Evolutionary conservation across 2,888 invertebrate species (phyloP), one percentile per base, ranked within the genome.

Genomic region (Norana najaformis): DNA sequence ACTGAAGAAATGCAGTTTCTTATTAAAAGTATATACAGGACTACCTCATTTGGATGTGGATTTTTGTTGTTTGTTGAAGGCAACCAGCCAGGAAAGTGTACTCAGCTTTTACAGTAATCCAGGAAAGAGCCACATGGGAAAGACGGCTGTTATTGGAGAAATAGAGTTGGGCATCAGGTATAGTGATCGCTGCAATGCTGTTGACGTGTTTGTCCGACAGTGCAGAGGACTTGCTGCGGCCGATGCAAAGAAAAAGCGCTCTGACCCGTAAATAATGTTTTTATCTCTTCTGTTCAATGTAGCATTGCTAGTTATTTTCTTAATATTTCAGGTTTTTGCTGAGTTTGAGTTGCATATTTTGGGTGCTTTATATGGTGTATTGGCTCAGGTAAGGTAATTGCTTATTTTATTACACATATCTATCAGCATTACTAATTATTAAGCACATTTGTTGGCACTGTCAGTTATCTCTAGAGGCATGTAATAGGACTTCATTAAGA

Each of bases 101-200:
- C 97, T 97, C 90, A 98, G 98, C 93, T 97, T 98, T 35, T 98
- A 98, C 95, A 98, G 98, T 30, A 98, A 98, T 30, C 98, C 98
- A 0, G 98, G 98, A 0, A 98, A 98, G 94, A 97, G 97, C 88
- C 96, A 97, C 91, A 97, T 98, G 94, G 97, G 97, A 90, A 97
- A 97, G 85, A 98, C 98, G 89, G 96, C 97, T 4, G 97, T 98
- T 30, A 96, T 96, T 88, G 99, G 99, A 6, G 98, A 98, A 94
- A 97, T 98, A 30, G 97, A 98, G 95, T 98, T 99, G 95, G 97
- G 97, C 8, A 96, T 99, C 93, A 97, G 97, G 94, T 99, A 98
- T 96, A 98, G 98, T 95, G 98, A 98, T 95, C 97, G 98, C 94
- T 96, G 97, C 88, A 97, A 97, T 36, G 97, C 97, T 35, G 95